Evolutionary conservation across 2,113 vertebrate species (phyloP).

Genomic region (Cyrtonyx montezumae): DNA sequence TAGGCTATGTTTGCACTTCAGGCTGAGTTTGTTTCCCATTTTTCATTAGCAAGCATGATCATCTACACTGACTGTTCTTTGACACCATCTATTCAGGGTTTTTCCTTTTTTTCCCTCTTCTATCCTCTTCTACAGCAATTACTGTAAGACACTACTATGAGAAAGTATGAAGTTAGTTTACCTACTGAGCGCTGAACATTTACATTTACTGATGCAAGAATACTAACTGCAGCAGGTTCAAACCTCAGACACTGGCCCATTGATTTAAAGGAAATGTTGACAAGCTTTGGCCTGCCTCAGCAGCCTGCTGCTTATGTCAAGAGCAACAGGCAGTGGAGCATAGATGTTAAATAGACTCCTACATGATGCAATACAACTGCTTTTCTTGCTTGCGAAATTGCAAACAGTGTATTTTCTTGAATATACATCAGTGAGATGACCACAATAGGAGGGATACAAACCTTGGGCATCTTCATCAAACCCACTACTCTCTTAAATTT

Average conservation of each 20-base stretch:
- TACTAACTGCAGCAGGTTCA: background rate
- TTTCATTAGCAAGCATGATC: background rate
- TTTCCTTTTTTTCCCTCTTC: background rate
- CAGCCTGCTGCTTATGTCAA: background rate
- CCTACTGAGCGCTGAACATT: background rate
- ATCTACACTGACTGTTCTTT: background rate
- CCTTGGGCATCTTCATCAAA: background rate
- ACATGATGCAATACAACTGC: background rate
- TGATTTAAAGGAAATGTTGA: background rate
- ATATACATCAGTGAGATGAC: background rate
- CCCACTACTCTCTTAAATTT: background rate
- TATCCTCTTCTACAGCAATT: background rate
- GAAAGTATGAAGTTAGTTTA: background rate
- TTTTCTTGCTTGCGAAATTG: background rate
- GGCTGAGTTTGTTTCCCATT: background rate
- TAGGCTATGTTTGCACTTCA: conserved; percentile 1
- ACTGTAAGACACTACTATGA: background rate
- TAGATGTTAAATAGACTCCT: background rate
- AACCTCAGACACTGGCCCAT: background rate
- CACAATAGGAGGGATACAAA: background rate
- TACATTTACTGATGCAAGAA: background rate
- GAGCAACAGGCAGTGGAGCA: background rate
- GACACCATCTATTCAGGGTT: background rate
- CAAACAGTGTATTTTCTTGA: background rate
- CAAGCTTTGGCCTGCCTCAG: background rate